Base-by-base conservation (phyloP, 2,113 vertebrate genomes). In the Zosterops hypoxanthus region DNA sequence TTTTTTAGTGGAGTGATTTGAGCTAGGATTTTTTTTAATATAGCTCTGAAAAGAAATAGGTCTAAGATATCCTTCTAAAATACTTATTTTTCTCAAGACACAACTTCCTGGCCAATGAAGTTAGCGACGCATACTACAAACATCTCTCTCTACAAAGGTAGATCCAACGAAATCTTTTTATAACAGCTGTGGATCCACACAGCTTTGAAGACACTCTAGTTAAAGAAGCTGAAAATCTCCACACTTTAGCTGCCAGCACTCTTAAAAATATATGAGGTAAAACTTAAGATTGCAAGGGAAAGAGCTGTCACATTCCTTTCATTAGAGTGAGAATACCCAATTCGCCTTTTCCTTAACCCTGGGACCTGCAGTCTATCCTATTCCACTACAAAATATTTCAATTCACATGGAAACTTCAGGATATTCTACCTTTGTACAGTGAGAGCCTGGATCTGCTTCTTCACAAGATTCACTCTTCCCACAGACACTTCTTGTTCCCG, bases 401-500 rank as follows among this genome's bases (percentile, higher is more conserved):
- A 22, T 59, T 42, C 11, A 33, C 16, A 4, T 11, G n/a, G 49
- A 53, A 85, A 63, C 14, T 13, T 41, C 19, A 81, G 33, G 49
- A 73, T 86, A 82, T 6, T 86, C 29, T 94, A 99, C 99, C 98
- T 96, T 52, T 95, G 97, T 28, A 98, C 41, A 77, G 97, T 95
- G 83, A 99, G 97, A 7, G 97, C 82, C 65, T 98, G 98, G 8
- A 73, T 98, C 95, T 98, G 98, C 86, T 99, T 99, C 86, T 97
- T 98, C 16, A 57, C 33, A 34, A 99, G 97, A 49, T 68, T 97
- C 3, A 97, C 98, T 94, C 99, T 98, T 90, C 99, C 99, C 2
- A 99, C 98, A 8, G 97, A 96, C 12, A 98, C 98, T 92, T 99
- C 98, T 90, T 98, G 91, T 57, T 99, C 99, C 14, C 93, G 95